A percentile compares a stretch with the other conserved stretches of the same genome.
Conservation (phyloP, 2,888 invertebrate genomes). For the Seira musarum region DNA sequence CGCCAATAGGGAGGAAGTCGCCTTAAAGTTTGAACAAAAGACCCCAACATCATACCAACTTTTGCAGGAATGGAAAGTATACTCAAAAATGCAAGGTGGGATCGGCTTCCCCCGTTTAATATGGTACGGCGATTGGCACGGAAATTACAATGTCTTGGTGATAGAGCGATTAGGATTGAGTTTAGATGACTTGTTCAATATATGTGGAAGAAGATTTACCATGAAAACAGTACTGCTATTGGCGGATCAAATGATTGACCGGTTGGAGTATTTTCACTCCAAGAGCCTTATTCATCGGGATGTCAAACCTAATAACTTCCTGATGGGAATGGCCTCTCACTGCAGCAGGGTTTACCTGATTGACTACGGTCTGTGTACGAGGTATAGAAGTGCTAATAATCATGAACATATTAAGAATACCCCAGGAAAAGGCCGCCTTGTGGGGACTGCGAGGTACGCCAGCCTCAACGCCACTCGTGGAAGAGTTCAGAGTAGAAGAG, state of each 20-base stretch:
- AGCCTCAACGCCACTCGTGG: constrained; percentile 37
- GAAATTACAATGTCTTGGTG: constrained; percentile 35
- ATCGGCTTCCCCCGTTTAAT: constrained; percentile 29
- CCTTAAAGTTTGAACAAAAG: constrained; percentile 35
- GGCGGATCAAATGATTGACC: constrained; percentile 46
- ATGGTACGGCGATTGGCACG: constrained; percentile 36
- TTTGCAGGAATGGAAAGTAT: constrained; percentile 26
- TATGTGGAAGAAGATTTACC: constrained; percentile 33
- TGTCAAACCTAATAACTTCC: constrained; percentile 44
- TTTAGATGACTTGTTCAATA: constrained; percentile 39
- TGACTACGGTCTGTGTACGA: constrained; percentile 40
- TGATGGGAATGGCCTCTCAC: constrained; percentile 38
- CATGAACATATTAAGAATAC: constrained; percentile 31
- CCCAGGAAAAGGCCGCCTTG: constrained; percentile 25
- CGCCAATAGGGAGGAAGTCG: constrained; percentile 39
- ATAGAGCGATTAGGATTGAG: constrained; percentile 31
- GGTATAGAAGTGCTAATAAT: constrained; percentile 28
- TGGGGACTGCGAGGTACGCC: constrained; percentile 47
- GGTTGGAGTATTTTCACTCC: constrained; percentile 39
- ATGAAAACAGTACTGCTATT: constrained; percentile 40
- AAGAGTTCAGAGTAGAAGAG: constrained; percentile 51
- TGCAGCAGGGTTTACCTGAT: constrained; percentile 34
- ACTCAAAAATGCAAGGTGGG: constrained; percentile 41
- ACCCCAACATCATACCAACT: constrained; percentile 12
- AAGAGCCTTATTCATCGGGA: constrained; percentile 44